phyloP scores from a whole-genome alignment of 2,888 invertebrate species.

The Microplitis deprimator region DNA sequence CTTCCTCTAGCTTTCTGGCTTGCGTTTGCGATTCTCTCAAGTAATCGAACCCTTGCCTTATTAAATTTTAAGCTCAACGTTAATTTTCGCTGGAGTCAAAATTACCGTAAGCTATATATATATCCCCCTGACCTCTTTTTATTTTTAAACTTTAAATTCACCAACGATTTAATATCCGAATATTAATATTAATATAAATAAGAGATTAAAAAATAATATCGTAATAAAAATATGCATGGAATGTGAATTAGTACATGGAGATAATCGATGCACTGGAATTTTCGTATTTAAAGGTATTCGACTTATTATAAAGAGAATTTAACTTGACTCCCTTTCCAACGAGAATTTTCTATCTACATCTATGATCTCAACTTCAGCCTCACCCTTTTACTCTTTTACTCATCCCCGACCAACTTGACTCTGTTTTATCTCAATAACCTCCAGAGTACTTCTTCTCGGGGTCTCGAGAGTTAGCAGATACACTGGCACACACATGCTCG shows the following conservation, averaged over 20 bases:
- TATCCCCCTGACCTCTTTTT: not conserved
- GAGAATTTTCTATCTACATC: conserved; percentile 17
- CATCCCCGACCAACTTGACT: not conserved
- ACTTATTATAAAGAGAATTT: conserved; percentile 54
- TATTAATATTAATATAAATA: conserved; percentile 26
- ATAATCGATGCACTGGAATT: conserved; percentile 60
- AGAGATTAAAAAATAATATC: not conserved
- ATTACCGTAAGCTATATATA: not conserved
- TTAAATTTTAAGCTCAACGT: conserved; percentile 20
- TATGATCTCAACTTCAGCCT: conserved; percentile 25
- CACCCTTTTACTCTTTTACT: conserved; percentile 8
- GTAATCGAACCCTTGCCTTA: conserved; percentile 28
- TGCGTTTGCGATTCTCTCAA: conserved; percentile 26
- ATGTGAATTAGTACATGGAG: conserved; percentile 60
- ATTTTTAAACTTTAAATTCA: not conserved
- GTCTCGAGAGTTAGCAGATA: not conserved
- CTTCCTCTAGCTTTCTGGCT: conserved; percentile 9
- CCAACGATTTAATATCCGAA: not conserved
- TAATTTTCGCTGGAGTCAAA: conserved; percentile 13
- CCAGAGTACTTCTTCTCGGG: not conserved
- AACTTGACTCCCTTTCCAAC: conserved; percentile 37
- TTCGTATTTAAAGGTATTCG: conserved; percentile 57
- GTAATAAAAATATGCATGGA: conserved; percentile 46
- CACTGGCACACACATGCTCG: not conserved
- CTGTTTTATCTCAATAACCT: not conserved